Conservation (phyloP, 2,888 invertebrate genomes). For the Drosophila engyochracea region DNA sequence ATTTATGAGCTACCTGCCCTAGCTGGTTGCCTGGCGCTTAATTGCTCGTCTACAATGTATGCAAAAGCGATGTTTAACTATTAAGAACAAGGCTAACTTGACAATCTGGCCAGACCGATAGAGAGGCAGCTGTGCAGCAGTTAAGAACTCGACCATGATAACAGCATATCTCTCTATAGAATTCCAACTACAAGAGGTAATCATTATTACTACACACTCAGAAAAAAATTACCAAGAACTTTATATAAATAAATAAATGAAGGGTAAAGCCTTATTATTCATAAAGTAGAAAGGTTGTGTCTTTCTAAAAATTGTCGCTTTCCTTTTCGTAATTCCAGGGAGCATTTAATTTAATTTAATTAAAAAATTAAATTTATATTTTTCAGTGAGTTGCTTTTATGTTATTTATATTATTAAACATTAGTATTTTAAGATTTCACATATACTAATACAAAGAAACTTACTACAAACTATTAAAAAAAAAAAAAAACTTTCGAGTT, state of each 20-base stretch:
- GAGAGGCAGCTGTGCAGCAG: background rate
- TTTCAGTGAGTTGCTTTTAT: too few relatives aligned
- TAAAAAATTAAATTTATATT: too few relatives aligned
- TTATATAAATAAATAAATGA: background rate
- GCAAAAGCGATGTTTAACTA: slow-evolving; percentile 61
- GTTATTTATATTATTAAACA: background rate
- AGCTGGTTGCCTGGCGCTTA: slow-evolving; percentile 43
- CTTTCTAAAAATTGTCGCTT: background rate
- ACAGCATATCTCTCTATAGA: slow-evolving; percentile 18
- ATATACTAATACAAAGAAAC: background rate
- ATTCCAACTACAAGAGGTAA: slow-evolving; percentile 1
- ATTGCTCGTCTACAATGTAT: slow-evolving; percentile 66
- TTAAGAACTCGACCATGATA: slow-evolving; percentile 45
- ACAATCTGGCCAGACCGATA: slow-evolving; percentile 33
- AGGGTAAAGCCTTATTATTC: background rate
- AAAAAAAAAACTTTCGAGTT: background rate
- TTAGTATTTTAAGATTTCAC: background rate
- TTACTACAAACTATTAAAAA: background rate
- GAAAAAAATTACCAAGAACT: background rate
- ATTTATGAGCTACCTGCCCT: slow-evolving; percentile 32
- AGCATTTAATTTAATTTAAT: too few relatives aligned
- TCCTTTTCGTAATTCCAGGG: background rate
- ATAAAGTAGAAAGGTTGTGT: background rate
- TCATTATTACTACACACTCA: background rate
- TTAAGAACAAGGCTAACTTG: slow-evolving; percentile 76